Evolutionary conservation across 2,888 invertebrate species (phyloP).

Genomic region (Hymenopus coronatus): DNA sequence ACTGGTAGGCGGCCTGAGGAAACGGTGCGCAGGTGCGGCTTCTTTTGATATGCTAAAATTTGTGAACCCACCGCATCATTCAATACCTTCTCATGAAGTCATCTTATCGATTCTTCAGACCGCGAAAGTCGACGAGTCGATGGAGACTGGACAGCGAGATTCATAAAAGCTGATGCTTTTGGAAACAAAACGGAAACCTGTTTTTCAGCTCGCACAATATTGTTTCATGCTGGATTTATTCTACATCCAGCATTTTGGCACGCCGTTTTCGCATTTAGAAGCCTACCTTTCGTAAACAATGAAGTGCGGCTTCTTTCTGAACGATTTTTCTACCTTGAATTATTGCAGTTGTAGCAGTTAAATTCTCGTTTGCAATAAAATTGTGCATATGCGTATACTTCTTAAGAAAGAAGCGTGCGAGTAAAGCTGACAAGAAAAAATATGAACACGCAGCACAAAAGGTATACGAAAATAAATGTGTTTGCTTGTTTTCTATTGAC

Average conservation of each 20-base stretch:
- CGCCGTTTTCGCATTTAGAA: neutral
- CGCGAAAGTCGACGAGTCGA: neutral
- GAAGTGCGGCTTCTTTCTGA: neutral
- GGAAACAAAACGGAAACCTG: neutral
- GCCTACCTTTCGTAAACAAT: neutral
- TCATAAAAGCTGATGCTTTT: neutral
- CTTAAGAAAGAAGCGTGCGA: neutral
- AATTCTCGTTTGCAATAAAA: neutral
- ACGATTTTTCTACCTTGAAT: neutral
- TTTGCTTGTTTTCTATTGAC: no score
- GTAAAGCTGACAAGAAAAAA: neutral
- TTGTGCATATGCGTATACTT: neutral
- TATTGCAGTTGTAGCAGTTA: neutral
- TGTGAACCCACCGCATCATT: neutral
- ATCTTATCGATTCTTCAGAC: neutral
- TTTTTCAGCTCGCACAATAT: neutral
- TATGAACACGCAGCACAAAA: neutral
- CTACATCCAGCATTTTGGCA: neutral
- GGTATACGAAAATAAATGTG: no score
- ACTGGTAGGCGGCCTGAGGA: neutral
- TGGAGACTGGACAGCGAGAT: neutral
- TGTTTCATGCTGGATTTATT: neutral
- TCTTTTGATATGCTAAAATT: neutral
- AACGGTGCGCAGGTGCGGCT: neutral
- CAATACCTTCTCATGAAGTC: neutral